Conservation (phyloP, 2,113 vertebrate genomes). For the Zosterops pallidus region DNA sequence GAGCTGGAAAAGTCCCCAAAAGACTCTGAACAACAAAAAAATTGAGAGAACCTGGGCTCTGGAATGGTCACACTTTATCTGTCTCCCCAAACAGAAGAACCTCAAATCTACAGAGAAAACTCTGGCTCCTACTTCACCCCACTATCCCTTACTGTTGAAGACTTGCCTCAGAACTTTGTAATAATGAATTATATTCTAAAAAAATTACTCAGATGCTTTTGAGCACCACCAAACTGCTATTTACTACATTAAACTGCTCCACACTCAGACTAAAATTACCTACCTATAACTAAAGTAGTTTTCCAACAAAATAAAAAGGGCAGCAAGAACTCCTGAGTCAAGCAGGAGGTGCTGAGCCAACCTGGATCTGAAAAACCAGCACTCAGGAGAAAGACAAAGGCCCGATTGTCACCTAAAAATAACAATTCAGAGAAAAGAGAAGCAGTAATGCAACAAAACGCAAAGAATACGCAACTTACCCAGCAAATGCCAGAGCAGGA, state of each 20-base stretch:
- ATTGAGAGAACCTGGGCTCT: background rate
- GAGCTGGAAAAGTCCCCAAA: background rate
- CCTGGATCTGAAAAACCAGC: background rate
- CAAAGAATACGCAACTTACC: background rate
- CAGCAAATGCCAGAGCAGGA: slow-evolving; percentile 34
- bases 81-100: background rate
- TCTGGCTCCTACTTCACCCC: background rate
- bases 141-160: background rate
- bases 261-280: background rate
- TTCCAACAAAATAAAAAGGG: background rate
- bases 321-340: background rate
- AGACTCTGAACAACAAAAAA: background rate
- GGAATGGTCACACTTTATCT: background rate
- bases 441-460: background rate
- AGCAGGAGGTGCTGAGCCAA: background rate
- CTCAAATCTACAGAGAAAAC: background rate
- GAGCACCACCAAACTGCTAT: background rate
- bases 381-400: background rate
- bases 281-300: background rate
- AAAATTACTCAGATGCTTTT: background rate
- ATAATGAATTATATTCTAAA: background rate
- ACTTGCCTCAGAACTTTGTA: background rate
- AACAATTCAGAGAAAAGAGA: background rate
- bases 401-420: background rate
- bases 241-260: background rate